A percentile compares a stretch with the other conserved stretches of the same genome.
Evolutionary conservation across 2,888 invertebrate species (phyloP).

Genomic region (Tenthredo mesomela): DNA sequence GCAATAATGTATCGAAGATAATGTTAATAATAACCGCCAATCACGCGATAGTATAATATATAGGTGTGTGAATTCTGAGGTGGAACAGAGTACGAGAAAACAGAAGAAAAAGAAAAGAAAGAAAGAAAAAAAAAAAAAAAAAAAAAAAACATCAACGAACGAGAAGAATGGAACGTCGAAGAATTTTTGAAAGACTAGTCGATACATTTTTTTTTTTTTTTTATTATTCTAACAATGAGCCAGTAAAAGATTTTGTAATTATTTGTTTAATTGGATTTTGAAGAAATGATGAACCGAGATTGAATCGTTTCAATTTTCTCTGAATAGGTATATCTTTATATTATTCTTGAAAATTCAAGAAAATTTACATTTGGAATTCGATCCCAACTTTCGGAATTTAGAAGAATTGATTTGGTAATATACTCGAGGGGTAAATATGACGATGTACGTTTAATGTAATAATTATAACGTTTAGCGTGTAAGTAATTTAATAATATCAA

Average conservation of each 20-base stretch:
- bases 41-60: neutral
- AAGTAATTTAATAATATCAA: constrained; percentile 1
- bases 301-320: neutral
- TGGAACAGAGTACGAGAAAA: neutral
- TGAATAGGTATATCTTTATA: neutral
- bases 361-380: no score
- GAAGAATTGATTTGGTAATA: neutral
- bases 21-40: neutral
- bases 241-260: neutral
- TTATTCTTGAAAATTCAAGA: neutral
- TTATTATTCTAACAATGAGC: constrained; percentile 8
- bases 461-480: constrained; percentile 38
- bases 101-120: neutral
- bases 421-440: neutral
- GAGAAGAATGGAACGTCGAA: neutral
- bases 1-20: neutral
- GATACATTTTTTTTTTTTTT: neutral
- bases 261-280: neutral
- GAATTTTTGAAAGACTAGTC: neutral
- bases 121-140: neutral
- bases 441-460: constrained; percentile 16
- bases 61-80: neutral
- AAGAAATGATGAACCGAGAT: neutral
- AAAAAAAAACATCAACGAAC: neutral
- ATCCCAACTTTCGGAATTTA: neutral